These are phyloP conservation scores for Thymelicus sylvestris DNA, from an alignment of 2,888 invertebrate genomes.

Conservation along the genomic window DNA sequence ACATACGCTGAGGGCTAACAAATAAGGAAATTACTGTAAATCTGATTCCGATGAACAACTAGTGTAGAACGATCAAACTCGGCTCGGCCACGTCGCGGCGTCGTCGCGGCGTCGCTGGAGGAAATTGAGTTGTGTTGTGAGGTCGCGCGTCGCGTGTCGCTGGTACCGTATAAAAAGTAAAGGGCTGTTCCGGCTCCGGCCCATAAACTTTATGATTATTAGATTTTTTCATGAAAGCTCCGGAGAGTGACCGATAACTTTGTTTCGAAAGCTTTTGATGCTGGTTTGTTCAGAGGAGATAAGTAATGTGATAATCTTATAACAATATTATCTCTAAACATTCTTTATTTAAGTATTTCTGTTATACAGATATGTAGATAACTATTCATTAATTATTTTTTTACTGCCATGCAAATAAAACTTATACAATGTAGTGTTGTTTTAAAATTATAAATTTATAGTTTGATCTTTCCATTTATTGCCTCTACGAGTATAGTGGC, in stretches of 20 bases:
- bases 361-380: too few species aligned
- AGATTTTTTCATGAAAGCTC: conserved; percentile 19
- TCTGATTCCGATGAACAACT: not conserved
- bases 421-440: too few species aligned
- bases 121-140: conserved; percentile 10
- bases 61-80: not conserved
- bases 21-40: not conserved
- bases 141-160: not conserved
- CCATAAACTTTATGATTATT: conserved; percentile 28
- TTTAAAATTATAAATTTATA: too few species aligned
- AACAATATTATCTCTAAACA: not conserved
- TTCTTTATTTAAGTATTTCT: too few species aligned
- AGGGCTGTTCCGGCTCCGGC: conserved; percentile 8
- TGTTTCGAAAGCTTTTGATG: conserved; percentile 12
- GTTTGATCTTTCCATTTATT: too few species aligned
- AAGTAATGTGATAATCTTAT: not conserved
- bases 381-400: too few species aligned
- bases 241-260: conserved; percentile 11
- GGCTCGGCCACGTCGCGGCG: not conserved
- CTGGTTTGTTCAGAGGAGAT: not conserved
- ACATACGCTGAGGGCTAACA: too few species aligned
- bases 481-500: too few species aligned
- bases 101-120: not conserved
- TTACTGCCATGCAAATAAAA: too few species aligned
- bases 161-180: conserved; percentile 21